These are phyloP conservation scores for Hedychridium roseum DNA, from an alignment of 2,888 invertebrate species.

Conservation along the genomic window DNA sequence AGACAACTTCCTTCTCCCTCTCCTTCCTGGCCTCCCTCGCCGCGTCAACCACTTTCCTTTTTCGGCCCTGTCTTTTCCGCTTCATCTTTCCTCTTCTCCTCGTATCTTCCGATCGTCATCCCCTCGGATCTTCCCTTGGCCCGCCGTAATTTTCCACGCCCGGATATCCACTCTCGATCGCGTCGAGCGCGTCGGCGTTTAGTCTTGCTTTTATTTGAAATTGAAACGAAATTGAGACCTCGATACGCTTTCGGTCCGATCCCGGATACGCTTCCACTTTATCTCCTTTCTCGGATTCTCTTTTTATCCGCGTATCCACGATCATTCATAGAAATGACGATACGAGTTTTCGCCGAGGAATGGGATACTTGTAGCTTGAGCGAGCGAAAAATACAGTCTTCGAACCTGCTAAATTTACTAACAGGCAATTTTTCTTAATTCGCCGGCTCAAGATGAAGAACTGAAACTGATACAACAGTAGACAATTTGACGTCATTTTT, in stretches of 20 bases:
- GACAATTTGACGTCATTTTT: slow-evolving; percentile 38
- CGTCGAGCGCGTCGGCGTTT: slow-evolving; percentile 36
- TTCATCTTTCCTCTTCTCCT: neutral
- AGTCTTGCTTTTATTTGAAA: slow-evolving; percentile 46
- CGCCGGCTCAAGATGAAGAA: no score
- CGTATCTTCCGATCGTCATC: slow-evolving; percentile 12
- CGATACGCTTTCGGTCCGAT: slow-evolving; percentile 38
- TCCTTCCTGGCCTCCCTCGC: neutral
- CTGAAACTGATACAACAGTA: no score
- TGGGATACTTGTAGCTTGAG: no score
- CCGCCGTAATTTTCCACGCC: slow-evolving; percentile 45
- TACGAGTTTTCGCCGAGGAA: no score
- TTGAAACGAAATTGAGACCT: slow-evolving; percentile 49
- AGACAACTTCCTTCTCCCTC: slow-evolving; percentile 13
- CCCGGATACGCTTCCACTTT: slow-evolving; percentile 10
- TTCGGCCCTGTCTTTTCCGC: slow-evolving; percentile 3
- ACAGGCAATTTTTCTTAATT: no score
- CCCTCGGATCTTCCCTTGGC: slow-evolving; percentile 32
- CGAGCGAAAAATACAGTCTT: no score
- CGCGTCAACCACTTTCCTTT: slow-evolving; percentile 4
- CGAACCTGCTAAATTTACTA: no score
- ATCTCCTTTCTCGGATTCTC: slow-evolving; percentile 3
- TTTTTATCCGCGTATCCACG: slow-evolving; percentile 13
- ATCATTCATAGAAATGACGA: no score
- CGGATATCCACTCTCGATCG: slow-evolving; percentile 38